phyloP scores from a whole-genome alignment of 2,888 invertebrate species.

The Epinotia bilunana region DNA sequence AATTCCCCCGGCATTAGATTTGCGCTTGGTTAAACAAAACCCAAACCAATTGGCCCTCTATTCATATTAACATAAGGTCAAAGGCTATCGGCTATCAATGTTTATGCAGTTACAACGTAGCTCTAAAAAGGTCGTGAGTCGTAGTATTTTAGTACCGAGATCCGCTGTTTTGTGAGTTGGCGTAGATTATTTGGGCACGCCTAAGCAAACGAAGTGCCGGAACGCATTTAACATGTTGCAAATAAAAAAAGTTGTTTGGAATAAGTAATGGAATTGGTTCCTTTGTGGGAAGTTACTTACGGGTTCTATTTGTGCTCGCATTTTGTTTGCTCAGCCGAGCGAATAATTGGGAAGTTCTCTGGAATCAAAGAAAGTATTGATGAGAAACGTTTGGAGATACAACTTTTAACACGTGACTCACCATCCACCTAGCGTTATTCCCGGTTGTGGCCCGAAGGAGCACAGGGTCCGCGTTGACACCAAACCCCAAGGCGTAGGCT shows the following conservation, averaged over 20 bases:
- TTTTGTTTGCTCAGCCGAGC: conserved; percentile 35
- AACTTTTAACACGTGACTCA: neutral
- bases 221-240: conserved; percentile 68
- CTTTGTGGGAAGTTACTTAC: conserved; percentile 51
- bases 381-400: neutral
- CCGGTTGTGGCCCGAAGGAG: too few species aligned
- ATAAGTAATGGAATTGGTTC: conserved; percentile 66
- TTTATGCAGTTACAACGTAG: neutral
- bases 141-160: neutral
- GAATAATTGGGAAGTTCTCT: conserved; percentile 27
- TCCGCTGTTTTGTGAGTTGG: neutral
- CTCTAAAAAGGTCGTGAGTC: neutral
- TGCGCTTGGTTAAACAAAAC: neutral
- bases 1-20: conserved; percentile 7
- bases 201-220: conserved; percentile 65
- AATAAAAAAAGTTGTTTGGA: conserved; percentile 69
- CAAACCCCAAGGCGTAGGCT: too few species aligned
- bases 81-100: neutral
- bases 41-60: conserved; percentile 1
- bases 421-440: too few species aligned
- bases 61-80: neutral
- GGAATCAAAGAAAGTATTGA: neutral
- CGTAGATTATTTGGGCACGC: conserved; percentile 59
- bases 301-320: conserved; percentile 32
- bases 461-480: too few species aligned